Evolutionary conservation across 1,140 invertebrate species (phyloP).

Genomic region (Galleria mellonella): DNA sequence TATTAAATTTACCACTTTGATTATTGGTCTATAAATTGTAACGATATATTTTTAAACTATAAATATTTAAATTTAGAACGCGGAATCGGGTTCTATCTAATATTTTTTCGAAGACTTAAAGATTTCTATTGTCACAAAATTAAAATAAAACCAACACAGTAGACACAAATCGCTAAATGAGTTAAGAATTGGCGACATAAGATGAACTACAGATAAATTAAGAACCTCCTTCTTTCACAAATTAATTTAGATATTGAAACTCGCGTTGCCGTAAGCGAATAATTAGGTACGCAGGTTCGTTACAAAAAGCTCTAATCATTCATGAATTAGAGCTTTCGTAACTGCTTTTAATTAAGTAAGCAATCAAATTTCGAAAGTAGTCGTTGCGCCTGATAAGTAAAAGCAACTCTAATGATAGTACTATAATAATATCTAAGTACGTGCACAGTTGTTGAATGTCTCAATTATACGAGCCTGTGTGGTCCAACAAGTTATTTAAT

Average conservation of each 20-base stretch:
- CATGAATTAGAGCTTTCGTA: conserved; percentile 43
- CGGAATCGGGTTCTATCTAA: too few species aligned
- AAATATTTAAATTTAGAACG: too few species aligned
- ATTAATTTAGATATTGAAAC: too few species aligned
- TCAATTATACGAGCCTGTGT: conserved; percentile 60
- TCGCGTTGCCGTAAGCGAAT: conserved; percentile 6
- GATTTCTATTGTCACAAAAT: too few species aligned
- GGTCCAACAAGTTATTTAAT: conserved; percentile 54
- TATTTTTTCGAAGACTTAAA: too few species aligned
- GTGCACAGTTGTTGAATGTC: conserved; percentile 46
- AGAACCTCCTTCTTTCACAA: too few species aligned
- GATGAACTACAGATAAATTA: too few species aligned
- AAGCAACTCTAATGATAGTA: conserved; percentile 29
- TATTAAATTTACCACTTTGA: too few species aligned
- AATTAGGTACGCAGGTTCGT: conserved; percentile 36
- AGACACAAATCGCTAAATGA: neutral
- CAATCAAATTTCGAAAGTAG: conserved; percentile 38
- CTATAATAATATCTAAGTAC: conserved; percentile 41
- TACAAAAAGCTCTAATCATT: conserved; percentile 53
- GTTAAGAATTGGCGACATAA: too few species aligned
- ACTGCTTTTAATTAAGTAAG: conserved; percentile 46
- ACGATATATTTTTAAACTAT: too few species aligned
- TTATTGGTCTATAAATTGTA: too few species aligned
- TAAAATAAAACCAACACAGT: neutral
- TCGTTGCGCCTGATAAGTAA: conserved; percentile 13